Conservation (phyloP, 1,140 invertebrate genomes). For the Ganaspis sp. region DNA sequence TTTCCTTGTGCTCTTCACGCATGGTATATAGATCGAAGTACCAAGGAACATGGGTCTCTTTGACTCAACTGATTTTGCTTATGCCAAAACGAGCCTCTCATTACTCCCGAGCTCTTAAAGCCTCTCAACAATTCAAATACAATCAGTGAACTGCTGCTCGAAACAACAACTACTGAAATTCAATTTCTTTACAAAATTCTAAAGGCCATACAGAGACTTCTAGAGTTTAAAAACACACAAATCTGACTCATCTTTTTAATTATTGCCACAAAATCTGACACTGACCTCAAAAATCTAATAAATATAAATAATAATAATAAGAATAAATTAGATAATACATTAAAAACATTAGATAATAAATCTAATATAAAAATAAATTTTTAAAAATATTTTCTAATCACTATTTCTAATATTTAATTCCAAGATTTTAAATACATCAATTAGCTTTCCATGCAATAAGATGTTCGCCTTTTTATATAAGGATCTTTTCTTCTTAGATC, state of each 20-base stretch:
- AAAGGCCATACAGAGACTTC: too few species aligned
- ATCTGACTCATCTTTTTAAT: too few species aligned
- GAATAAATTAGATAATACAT: too few species aligned
- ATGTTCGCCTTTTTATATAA: not conserved
- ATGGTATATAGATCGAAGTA: not conserved
- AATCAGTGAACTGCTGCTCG: not conserved
- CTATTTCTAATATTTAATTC: too few species aligned
- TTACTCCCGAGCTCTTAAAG: not conserved
- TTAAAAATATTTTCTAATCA: not conserved
- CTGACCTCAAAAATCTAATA: too few species aligned
- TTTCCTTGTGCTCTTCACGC: conserved; percentile 39
- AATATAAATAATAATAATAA: too few species aligned
- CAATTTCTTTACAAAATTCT: not conserved
- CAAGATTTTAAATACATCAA: not conserved
- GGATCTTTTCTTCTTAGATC: not conserved
- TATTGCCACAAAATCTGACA: too few species aligned
- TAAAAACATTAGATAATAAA: too few species aligned
- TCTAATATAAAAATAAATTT: not conserved
- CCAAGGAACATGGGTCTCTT: not conserved
- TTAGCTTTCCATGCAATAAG: not conserved
- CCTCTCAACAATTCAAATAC: not conserved
- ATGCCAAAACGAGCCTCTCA: conserved; percentile 14
- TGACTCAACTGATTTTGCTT: not conserved
- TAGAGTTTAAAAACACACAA: too few species aligned
- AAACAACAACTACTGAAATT: not conserved